Percentiles rank a stretch among this genome's conserved stretches.
Evolutionary conservation across 1,140 invertebrate genomes (phyloP).

Genomic region (Drosophila parvula): DNA sequence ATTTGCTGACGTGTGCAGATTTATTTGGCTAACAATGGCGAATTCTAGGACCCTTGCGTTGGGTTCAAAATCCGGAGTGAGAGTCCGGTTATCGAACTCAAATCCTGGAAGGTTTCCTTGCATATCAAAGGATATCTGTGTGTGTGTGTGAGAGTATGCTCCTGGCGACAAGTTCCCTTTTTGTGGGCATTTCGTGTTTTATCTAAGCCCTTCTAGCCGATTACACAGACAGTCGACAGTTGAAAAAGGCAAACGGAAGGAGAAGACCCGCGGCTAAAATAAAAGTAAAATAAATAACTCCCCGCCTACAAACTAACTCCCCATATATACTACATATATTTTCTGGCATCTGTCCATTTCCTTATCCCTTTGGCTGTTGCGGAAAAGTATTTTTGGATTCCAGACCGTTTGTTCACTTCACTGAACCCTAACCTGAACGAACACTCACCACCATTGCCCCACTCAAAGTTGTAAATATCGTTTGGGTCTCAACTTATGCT

Average conservation of each 20-base stretch:
- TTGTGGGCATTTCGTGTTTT: conserved; percentile 50
- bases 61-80: background rate
- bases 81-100: conserved; percentile 31
- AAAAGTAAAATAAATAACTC: conserved; percentile 48
- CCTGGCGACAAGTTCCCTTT: conserved; percentile 27
- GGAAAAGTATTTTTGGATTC: conserved; percentile 35
- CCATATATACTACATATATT: conserved; percentile 1
- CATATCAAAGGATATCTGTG: conserved; percentile 31
- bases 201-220: conserved; percentile 67
- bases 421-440: conserved; percentile 15
- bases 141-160: conserved; percentile 11
- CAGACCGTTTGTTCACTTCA: conserved; percentile 42
- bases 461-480: conserved; percentile 32
- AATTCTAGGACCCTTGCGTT: background rate
- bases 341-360: conserved; percentile 39
- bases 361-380: conserved; percentile 21
- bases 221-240: conserved; percentile 50
- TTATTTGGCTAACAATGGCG: conserved; percentile 14
- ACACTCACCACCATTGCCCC: conserved; percentile 2
- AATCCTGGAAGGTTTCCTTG: conserved; percentile 14
- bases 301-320: background rate
- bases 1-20: conserved; percentile 27
- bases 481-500: conserved; percentile 49
- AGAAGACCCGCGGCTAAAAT: conserved; percentile 42
- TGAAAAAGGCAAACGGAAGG: conserved; percentile 28